Conservation (phyloP, 2,113 vertebrate species). For the Misgurnus mizolepis region DNA sequence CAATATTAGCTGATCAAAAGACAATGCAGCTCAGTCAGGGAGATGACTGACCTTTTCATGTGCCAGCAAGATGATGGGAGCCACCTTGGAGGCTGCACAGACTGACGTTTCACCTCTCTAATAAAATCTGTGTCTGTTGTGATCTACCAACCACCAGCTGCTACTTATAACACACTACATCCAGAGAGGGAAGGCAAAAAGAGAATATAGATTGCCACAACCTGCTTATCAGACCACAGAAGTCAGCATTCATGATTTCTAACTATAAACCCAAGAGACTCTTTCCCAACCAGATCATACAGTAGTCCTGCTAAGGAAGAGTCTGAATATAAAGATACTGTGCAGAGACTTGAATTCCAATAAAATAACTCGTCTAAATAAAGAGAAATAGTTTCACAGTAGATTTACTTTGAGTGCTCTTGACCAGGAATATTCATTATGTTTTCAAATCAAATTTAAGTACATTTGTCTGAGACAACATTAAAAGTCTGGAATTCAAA, state of each 20-base stretch:
- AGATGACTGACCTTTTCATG: slow-evolving; percentile 46
- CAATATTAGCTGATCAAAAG: slow-evolving; percentile 30
- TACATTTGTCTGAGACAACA: too few relatives aligned
- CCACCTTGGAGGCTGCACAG: slow-evolving; percentile 36
- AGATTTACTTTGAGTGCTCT: too few relatives aligned
- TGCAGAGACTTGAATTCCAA: not conserved
- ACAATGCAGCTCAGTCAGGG: slow-evolving; percentile 35
- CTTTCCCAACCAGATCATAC: not conserved
- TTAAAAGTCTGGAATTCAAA: too few relatives aligned
- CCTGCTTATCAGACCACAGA: not conserved
- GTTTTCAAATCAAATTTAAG: too few relatives aligned
- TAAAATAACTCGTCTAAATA: not conserved
- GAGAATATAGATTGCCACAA: not conserved
- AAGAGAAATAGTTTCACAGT: not conserved
- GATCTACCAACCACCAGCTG: slow-evolving; percentile 62
- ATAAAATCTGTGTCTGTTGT: slow-evolving; percentile 55
- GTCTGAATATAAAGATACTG: not conserved
- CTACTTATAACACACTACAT: slow-evolving; percentile 55
- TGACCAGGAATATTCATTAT: too few relatives aligned
- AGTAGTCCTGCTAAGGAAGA: not conserved
- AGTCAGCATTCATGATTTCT: not conserved
- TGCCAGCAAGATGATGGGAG: slow-evolving; percentile 30
- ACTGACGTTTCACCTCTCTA: slow-evolving; percentile 60
- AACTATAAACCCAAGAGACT: not conserved
- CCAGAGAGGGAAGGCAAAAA: slow-evolving; percentile 32